Base-by-base conservation (phyloP, 2,888 invertebrate genomes). In the Lasioglossum figueresi region DNA sequence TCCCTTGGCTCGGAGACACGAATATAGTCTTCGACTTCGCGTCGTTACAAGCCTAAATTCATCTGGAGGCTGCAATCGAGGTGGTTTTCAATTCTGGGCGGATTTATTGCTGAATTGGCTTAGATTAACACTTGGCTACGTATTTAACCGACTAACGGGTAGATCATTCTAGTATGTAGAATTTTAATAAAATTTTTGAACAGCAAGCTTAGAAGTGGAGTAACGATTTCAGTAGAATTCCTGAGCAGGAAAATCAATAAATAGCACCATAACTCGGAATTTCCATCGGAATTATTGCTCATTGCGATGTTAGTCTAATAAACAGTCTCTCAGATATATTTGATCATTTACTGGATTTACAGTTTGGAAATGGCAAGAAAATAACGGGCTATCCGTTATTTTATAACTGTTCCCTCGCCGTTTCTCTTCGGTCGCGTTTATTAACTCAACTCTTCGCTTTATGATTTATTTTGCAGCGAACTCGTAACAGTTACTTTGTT, bases 401-500 rank as follows among this genome's bases (percentile, higher is more conserved):
- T 63, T 63, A 63, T 63, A 63, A 63, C 63, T 16, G 16, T 63
- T 31, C 12, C 16, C 27, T 63, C 31, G 63, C 31, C 16, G 31
- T 63, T 63, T 2, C 31, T 63, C 63, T 63, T 63, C 27, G 63
- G 27, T 1, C 63, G 6, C 31, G 63, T 63, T 63, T 63, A 63
- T 63, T 63, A 63, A 63, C 63, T 14, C 63, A 63, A 63, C 27
- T 63, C 63, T 63, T 31, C 2, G 27, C 63, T 63, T 63, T 63
- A 63, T 63, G 27, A 63, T 63, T 63, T 63, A 63, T 63, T 63
- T 63, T 31, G 63, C 31, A 14, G 31, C 14, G 63, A 63, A 6
- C 27, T 63, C 63, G 31, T 31, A 31, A 63, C 63, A 63, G 63
- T 63, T 63, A 63, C 31, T 59, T 59, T 27, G 10, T 27, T 59